phyloP scores from a whole-genome alignment of 1,140 invertebrate genomes.

The Trichonephila inaurata region DNA sequence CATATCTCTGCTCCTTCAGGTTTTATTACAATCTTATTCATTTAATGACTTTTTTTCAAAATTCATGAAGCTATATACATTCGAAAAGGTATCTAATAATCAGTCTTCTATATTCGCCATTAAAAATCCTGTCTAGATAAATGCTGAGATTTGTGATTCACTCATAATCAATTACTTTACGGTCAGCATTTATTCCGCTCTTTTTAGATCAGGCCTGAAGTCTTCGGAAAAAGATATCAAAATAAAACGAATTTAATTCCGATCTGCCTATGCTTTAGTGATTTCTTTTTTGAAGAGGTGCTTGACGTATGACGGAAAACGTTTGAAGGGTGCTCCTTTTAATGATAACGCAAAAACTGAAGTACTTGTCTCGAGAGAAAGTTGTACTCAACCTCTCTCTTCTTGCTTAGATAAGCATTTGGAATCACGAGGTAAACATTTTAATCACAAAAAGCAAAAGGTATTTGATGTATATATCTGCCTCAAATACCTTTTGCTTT shows the following conservation, averaged over 20 bases:
- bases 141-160: background rate
- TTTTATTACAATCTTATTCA: background rate
- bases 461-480: no score
- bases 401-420: no score
- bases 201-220: background rate
- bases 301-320: background rate
- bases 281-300: conserved; percentile 2
- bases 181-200: background rate
- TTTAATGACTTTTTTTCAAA: background rate
- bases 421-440: no score
- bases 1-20: background rate
- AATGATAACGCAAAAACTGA: background rate
- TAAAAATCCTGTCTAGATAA: background rate
- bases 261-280: background rate
- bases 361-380: background rate
- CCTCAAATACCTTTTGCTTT: no score
- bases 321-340: background rate
- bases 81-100: background rate
- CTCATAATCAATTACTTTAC: background rate
- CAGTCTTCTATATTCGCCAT: background rate
- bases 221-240: background rate
- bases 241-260: background rate
- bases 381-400: no score
- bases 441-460: no score
- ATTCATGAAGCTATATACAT: background rate